A percentile compares a stretch with the other conserved stretches of the same genome.
These are phyloP conservation scores for Eubasilissa splendida DNA, from an alignment of 2,888 invertebrate genomes.

Conservation along the genomic window DNA sequence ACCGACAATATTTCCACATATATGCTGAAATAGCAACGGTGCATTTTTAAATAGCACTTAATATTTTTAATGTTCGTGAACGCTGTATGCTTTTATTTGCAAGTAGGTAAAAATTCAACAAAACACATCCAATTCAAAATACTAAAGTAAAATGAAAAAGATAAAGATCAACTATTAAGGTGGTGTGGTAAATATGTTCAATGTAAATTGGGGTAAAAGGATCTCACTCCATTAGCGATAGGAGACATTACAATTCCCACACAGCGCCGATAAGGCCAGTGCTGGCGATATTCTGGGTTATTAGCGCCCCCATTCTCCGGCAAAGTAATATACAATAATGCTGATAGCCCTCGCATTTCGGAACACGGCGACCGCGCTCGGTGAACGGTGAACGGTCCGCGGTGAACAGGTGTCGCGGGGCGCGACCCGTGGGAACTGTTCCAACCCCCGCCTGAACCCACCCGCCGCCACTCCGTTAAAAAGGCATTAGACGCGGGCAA, in stretches of 20 bases:
- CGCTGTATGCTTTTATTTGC: too few relatives aligned
- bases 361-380: background rate
- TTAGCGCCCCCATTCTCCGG: background rate
- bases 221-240: background rate
- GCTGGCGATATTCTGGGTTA: background rate
- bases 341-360: background rate
- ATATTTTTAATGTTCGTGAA: too few relatives aligned
- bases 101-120: too few relatives aligned
- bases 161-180: too few relatives aligned
- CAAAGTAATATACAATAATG: background rate
- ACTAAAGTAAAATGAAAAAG: too few relatives aligned
- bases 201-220: too few relatives aligned
- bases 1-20: too few relatives aligned
- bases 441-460: background rate
- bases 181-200: too few relatives aligned
- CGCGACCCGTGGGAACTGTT: constrained; percentile 20
- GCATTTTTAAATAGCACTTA: too few relatives aligned
- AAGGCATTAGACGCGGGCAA: constrained; percentile 28
- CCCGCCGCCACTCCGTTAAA: constrained; percentile 16
- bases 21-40: too few relatives aligned
- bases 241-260: constrained; percentile 15
- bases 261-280: background rate
- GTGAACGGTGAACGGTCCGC: background rate
- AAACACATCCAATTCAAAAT: too few relatives aligned
- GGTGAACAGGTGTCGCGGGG: background rate